These are phyloP conservation scores for Fulica atra DNA, from an alignment of 2,113 vertebrate species.

Conservation along the genomic window DNA sequence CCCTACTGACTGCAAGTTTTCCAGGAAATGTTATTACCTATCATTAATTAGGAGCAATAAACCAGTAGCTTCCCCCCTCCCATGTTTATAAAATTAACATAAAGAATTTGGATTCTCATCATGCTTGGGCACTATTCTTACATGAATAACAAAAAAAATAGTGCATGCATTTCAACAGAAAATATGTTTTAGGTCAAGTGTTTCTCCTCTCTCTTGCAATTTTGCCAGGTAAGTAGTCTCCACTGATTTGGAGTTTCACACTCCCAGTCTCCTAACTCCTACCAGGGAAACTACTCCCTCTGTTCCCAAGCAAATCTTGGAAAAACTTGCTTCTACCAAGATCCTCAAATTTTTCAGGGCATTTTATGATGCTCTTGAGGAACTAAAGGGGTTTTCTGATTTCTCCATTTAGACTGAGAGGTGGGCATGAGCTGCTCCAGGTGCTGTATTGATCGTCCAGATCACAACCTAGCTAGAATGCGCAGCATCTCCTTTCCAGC, in stretches of 20 bases:
- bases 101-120: background rate
- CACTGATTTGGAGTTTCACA: background rate
- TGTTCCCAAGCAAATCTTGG: background rate
- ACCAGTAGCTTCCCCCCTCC: background rate
- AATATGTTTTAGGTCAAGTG: background rate
- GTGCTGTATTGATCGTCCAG: background rate
- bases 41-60: background rate
- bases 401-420: background rate
- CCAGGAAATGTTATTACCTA: background rate
- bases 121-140: background rate
- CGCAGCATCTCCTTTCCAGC: background rate
- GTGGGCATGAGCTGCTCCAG: fast-evolving
- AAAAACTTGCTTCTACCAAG: background rate
- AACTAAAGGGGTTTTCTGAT: background rate
- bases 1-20: background rate
- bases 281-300: background rate
- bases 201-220: background rate
- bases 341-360: background rate
- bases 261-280: background rate
- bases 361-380: background rate
- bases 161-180: background rate
- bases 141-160: background rate
- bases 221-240: background rate
- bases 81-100: background rate
- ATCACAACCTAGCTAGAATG: background rate